A percentile compares a stretch with the other conserved stretches of the same genome.
These are phyloP conservation scores for Nasua narica DNA, from an alignment of 2,797 vertebrate species.

Conservation along the genomic window DNA sequence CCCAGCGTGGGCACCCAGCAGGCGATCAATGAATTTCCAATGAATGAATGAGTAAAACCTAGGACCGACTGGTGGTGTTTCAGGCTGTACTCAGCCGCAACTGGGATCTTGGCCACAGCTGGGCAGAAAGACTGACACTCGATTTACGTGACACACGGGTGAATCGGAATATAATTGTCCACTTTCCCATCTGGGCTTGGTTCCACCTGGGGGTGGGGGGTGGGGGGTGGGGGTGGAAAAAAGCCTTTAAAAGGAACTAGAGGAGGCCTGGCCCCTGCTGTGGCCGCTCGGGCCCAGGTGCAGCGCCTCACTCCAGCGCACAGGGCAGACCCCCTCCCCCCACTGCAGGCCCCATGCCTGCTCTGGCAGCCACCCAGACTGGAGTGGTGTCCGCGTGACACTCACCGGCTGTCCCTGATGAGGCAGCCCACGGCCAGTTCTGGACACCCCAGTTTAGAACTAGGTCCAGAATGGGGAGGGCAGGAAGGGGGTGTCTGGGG, in stretches of 20 bases:
- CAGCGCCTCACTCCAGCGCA: not conserved
- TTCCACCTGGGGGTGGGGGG: not conserved
- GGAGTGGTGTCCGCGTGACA: not conserved
- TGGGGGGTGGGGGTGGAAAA: not conserved
- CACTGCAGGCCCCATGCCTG: not conserved
- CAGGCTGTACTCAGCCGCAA: not conserved
- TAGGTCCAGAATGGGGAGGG: not conserved
- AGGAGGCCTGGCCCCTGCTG: not conserved
- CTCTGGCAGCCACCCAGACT: not conserved
- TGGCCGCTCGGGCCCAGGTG: constrained; percentile 3
- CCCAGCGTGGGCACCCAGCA: not conserved
- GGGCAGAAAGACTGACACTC: not conserved
- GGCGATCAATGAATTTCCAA: not conserved
- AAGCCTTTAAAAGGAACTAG: not conserved
- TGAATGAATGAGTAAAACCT: not conserved
- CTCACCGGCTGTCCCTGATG: not conserved
- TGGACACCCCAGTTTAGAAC: not conserved
- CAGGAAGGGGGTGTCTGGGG: not conserved
- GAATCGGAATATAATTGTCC: not conserved
- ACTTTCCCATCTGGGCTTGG: not conserved
- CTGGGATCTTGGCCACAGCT: not conserved
- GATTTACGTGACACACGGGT: not conserved
- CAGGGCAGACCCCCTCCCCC: not conserved
- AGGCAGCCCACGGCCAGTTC: not conserved
- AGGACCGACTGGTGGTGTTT: not conserved